Evolutionary conservation across 2,797 vertebrate species (phyloP).

Genomic region (Cheirogaleus major): DNA sequence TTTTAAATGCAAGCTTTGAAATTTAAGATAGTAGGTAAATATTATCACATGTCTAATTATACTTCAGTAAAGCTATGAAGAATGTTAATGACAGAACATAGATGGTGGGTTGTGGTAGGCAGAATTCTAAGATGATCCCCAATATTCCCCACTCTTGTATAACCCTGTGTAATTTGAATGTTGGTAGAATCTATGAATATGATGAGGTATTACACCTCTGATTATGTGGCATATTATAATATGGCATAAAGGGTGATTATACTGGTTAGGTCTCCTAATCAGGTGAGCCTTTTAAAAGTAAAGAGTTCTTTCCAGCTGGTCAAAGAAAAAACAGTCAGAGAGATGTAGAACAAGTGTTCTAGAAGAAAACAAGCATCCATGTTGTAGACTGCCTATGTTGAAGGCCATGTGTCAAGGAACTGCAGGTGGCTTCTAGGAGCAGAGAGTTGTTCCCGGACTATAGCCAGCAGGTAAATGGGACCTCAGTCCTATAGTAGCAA

Average conservation of each 20-base stretch:
- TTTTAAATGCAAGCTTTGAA: slow-evolving; percentile 38
- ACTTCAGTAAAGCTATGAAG: background rate
- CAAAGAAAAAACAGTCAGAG: background rate
- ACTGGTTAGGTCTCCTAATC: background rate
- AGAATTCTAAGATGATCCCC: background rate
- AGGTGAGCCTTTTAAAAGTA: background rate
- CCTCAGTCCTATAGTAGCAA: background rate
- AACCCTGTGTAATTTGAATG: background rate
- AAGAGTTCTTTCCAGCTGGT: background rate
- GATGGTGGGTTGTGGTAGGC: background rate
- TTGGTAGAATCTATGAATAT: background rate
- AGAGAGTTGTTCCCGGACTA: background rate
- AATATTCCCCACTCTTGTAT: background rate
- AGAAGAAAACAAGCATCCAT: background rate
- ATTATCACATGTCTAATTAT: background rate
- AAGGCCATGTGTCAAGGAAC: background rate
- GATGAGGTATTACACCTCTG: background rate
- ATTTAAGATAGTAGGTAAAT: background rate
- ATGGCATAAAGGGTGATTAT: background rate
- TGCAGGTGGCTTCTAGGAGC: background rate
- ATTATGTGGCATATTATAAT: background rate
- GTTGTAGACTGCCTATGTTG: background rate
- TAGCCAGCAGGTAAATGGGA: background rate
- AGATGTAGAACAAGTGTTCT: background rate
- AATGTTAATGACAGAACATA: background rate